Evolutionary conservation across 2,888 invertebrate genomes (phyloP).

Genomic region (Ptilodon capucinus): DNA sequence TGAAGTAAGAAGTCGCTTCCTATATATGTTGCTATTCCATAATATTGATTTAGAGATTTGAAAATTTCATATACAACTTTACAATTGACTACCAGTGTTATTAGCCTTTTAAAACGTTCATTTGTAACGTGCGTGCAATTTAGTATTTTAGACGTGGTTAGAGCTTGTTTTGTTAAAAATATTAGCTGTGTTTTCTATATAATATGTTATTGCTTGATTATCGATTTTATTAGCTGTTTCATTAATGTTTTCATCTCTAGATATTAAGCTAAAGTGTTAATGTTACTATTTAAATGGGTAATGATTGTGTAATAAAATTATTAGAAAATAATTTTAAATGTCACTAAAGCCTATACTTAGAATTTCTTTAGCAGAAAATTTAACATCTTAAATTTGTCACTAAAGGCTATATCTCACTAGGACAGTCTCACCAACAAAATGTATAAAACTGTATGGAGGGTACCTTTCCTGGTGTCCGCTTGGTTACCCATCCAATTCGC

Average conservation of each 20-base stretch:
- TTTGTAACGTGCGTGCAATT: neutral
- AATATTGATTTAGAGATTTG: too few relatives aligned
- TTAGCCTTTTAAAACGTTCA: neutral
- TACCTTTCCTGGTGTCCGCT: too few relatives aligned
- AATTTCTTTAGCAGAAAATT: too few relatives aligned
- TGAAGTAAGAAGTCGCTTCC: too few relatives aligned
- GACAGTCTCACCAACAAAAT: too few relatives aligned
- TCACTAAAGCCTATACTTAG: neutral
- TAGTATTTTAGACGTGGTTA: neutral
- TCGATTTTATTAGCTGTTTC: slow-evolving; percentile 17
- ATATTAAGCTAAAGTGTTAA: slow-evolving; percentile 20
- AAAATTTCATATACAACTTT: too few relatives aligned
- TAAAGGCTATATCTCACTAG: too few relatives aligned
- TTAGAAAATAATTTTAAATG: slow-evolving; percentile 11
- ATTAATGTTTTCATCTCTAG: slow-evolving; percentile 18
- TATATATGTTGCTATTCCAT: too few relatives aligned
- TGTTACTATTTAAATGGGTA: slow-evolving; percentile 52
- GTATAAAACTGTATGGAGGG: too few relatives aligned
- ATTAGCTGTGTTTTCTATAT: neutral
- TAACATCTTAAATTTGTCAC: too few relatives aligned
- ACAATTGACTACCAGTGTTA: neutral
- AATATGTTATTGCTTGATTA: slow-evolving; percentile 2
- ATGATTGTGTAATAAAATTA: slow-evolving; percentile 61
- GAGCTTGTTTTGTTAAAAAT: slow-evolving; percentile 1
- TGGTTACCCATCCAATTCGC: too few relatives aligned